phyloP scores from a whole-genome alignment of 2,113 vertebrate species.

The cattle (Bos taurus) region ARS-UCD2.0 NC_037333.1:76630001-76630500 shows the following conservation, averaged over 20 bases:
- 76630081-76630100: background rate
- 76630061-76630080: background rate
- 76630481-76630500: background rate
- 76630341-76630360: too few relatives aligned
- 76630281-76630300: too few relatives aligned
- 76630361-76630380: too few relatives aligned
- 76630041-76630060: background rate
- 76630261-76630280: too few relatives aligned
- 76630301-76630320: too few relatives aligned
- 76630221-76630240: too few relatives aligned
- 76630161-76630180: background rate
- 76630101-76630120: background rate
- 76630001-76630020: background rate
- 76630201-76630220: too few relatives aligned
- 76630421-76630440: background rate
- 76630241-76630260: too few relatives aligned
- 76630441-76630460: background rate
- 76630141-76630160: background rate
- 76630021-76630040: conserved; percentile 3
- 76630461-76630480: background rate
- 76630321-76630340: too few relatives aligned
- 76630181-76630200: background rate
- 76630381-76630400: too few relatives aligned
- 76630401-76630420: too few relatives aligned
- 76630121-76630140: background rate